Conservation (phyloP, 1,140 invertebrate species). For the Acromyrmex charruanus region DNA sequence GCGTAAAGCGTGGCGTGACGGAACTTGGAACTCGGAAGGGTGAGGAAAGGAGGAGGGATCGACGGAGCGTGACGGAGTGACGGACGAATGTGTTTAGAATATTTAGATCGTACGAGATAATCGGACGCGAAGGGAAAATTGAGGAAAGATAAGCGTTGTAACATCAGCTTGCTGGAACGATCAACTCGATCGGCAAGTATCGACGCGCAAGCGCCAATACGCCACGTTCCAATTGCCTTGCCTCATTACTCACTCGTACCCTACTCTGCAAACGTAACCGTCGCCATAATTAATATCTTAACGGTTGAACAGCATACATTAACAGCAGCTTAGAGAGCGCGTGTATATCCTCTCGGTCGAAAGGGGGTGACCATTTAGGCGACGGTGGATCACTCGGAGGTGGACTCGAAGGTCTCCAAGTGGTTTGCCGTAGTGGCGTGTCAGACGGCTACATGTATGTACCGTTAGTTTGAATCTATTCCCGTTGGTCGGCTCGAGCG, state of each 20-base stretch:
- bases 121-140: neutral
- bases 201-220: constrained; percentile 70
- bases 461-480: constrained; percentile 80
- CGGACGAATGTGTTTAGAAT: constrained; percentile 58
- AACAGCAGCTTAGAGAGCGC: constrained; percentile 46
- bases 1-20: too few species aligned
- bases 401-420: neutral
- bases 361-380: neutral
- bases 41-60: too few species aligned
- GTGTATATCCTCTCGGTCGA: neutral
- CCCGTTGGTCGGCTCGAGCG: constrained; percentile 69
- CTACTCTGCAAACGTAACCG: constrained; percentile 63
- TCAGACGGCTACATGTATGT: constrained; percentile 76
- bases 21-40: too few species aligned
- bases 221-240: constrained; percentile 57
- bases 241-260: neutral
- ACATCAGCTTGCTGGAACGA: neutral
- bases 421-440: constrained; percentile 44
- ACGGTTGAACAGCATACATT: constrained; percentile 65
- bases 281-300: constrained; percentile 75
- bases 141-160: too few species aligned
- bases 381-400: too few species aligned
- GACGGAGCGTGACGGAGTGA: constrained; percentile 20
- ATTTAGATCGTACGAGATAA: neutral
- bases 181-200: constrained; percentile 34